Evolutionary conservation across 2,888 invertebrate species (phyloP), one percentile per base, ranked within the genome.

Genomic region (Agrochola litura): DNA sequence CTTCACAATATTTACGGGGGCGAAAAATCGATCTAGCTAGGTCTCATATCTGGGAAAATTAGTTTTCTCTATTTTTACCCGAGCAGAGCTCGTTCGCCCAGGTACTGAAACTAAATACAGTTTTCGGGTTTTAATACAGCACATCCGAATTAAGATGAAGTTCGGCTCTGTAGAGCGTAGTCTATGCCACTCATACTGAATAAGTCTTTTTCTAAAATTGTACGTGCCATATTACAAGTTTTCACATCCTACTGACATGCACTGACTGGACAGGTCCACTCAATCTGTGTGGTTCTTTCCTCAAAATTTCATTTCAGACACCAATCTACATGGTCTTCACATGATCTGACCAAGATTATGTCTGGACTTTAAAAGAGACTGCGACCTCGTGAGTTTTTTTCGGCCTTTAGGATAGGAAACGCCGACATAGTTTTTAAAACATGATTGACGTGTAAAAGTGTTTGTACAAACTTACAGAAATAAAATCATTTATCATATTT

Each of bases 331-430:
- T 5, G n/a, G n/a, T 56, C 5, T n/a, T 56, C 56, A 54, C n/a
- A 56, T 56, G 56, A 10, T n/a, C 56, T 56, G 56, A 56, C n/a
- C n/a, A 56, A 56, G 56, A 56, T n/a, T 56, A n/a, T 56, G n/a
- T 56, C 5, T n/a, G 56, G n/a, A 12, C 1, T n/a, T 56, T n/a
- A 56, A 54, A n/a, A 56, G n/a, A 56, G n/a, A 56, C 54, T 56
- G n/a, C 5, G 56, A 56, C 10, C 1, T 52, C 8, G 0, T n/a
- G 52, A 22, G 2, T 22, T 54, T 54, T 54, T 54, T 6, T n/a
- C 12, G 12, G n/a, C n/a, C 56, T 12, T 12, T n/a, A 9, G 10
- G 22, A 54, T 22, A 10, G 56, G 5, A n/a, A 56, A n/a, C n/a
- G 1, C n/a, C 56, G 56, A 56, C 10, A 5, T n/a, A 12, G 12